These are phyloP conservation scores for Excalfactoria chinensis DNA, from an alignment of 2,113 vertebrate species.

Conservation along the genomic window DNA sequence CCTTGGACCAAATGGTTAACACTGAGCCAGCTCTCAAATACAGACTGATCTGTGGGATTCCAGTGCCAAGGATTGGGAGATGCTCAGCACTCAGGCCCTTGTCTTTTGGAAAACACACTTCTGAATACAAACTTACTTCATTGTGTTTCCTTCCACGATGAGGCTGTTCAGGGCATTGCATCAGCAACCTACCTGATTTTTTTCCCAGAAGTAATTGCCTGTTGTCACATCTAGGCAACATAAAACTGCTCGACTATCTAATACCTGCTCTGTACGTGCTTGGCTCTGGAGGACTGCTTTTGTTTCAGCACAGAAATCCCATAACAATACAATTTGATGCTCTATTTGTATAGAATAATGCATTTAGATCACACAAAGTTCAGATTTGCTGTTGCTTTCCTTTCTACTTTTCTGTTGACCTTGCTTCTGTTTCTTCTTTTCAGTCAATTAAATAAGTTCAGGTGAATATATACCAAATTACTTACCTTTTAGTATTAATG, in stretches of 20 bases:
- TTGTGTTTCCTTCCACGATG: background rate
- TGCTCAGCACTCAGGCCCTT: background rate
- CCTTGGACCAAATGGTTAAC: background rate
- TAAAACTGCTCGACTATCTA: rapidly evolving
- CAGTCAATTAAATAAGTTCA: conserved; percentile 41
- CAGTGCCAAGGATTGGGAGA: rapidly evolving
- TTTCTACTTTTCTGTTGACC: conserved; percentile 11
- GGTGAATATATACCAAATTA: conserved; percentile 48
- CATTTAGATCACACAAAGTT: background rate
- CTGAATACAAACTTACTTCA: background rate
- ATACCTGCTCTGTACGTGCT: background rate
- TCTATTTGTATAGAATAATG: background rate
- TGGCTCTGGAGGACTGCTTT: background rate
- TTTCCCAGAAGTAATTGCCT: background rate
- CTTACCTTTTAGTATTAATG: conserved; percentile 62
- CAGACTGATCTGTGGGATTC: background rate
- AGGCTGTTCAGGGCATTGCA: background rate
- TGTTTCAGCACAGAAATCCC: background rate
- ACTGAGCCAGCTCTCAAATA: background rate
- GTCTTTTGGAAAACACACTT: background rate
- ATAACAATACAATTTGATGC: background rate
- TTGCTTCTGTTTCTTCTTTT: background rate
- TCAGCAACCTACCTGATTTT: background rate
- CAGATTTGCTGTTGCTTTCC: background rate
- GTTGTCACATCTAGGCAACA: background rate